phyloP scores from a whole-genome alignment of 2,797 vertebrate genomes.

The Artibeus lituratus region DNA sequence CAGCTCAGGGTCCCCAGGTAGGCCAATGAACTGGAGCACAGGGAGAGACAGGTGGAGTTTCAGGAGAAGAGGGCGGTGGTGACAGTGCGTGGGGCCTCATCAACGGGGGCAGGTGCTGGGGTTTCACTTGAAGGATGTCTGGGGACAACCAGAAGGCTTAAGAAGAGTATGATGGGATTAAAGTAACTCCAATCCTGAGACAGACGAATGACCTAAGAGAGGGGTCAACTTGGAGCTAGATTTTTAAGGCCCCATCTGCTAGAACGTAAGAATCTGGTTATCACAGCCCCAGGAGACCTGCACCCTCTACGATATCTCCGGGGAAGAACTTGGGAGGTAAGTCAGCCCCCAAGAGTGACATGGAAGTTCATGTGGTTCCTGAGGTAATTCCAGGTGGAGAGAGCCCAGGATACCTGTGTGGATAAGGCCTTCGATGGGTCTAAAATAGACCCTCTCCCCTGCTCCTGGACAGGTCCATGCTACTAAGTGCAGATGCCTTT shows the following conservation, averaged over 20 bases:
- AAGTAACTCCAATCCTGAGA: neutral
- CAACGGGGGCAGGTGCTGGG: neutral
- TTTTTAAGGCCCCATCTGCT: neutral
- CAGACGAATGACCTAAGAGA: neutral
- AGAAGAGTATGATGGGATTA: neutral
- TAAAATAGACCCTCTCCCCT: neutral
- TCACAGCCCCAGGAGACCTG: neutral
- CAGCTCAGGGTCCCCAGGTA: neutral
- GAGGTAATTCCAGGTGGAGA: neutral
- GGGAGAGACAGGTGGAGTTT: too few species aligned
- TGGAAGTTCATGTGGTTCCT: neutral
- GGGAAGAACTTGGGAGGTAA: neutral
- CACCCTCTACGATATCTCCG: neutral
- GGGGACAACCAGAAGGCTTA: neutral
- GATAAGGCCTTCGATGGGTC: neutral
- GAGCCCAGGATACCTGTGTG: neutral
- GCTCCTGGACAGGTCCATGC: too few species aligned
- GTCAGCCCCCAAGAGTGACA: neutral
- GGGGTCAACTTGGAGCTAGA: neutral
- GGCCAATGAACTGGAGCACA: rapidly evolving
- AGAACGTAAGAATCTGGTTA: neutral
- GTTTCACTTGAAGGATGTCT: neutral
- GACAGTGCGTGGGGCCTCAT: rapidly evolving
- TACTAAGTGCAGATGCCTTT: rapidly evolving
- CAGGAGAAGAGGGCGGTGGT: neutral